Base-by-base conservation (phyloP, 2,888 invertebrate genomes). In the Tanaodytes sp. region DNA sequence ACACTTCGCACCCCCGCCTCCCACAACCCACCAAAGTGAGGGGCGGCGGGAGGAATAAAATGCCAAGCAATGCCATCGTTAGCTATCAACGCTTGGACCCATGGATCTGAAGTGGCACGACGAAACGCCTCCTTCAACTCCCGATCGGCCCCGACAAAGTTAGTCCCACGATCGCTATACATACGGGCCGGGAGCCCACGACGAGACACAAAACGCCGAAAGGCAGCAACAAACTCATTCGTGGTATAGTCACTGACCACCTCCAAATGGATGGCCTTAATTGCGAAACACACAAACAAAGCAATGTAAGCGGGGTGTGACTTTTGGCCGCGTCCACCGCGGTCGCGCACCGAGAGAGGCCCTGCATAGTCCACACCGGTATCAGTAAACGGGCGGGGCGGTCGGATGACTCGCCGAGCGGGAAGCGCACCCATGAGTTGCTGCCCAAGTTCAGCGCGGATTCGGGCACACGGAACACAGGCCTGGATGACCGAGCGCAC, bases 111-210 rank as follows among this genome's bases (percentile, higher is more conserved):
- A 8, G 8, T 4, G 4, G 23, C 23, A 23, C 23, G 8, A 8
- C 23, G 23, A 5, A 19, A 42, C 9, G 23, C 42, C 5, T 12
- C 4, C 5, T 1, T 20, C 23, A 42, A 12, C 23, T 42, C 42
- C 12, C 23, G 11, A 23, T 20, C 42, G 18, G 23, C 42, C 1
- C 42, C 42, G 2, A 11, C 11, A 12, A 42, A 42, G 9, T 42
- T 42, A 1, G 42, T 42, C 1, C 42, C 42, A 2, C 42, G 2
- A 14, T 42, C 42, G 23, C 23, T 23, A 42, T 42, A 42, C 12
- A 42, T 2, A 23, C n/a, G n/a, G 1, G 5, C 1, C 2, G 42
- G 42, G 1, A 4, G 1, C 6, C 42, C 42, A 2, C 42, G 42
- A 2, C 42, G 11, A 1, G 40, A 16, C 5, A 14, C 8, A 16